Percentiles rank a stretch among this genome's conserved stretches.
phyloP scores from a whole-genome alignment of 2,113 vertebrate species.

The Neodontobutis hainanensis region DNA sequence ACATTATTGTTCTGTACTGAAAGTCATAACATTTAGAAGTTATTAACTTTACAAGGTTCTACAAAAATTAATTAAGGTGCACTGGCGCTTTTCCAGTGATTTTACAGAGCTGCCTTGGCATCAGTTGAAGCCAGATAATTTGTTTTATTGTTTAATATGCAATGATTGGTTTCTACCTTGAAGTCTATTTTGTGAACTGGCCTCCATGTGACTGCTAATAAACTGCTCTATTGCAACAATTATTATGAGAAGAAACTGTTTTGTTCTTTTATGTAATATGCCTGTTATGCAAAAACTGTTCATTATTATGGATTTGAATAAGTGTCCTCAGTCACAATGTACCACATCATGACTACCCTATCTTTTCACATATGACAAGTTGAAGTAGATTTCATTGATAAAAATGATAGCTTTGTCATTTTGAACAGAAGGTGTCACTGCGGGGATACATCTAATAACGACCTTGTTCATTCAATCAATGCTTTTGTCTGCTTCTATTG shows the following conservation, averaged over 20 bases:
- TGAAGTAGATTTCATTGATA: slow-evolving; percentile 21
- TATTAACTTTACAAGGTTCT: background rate
- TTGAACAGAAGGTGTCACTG: slow-evolving; percentile 28
- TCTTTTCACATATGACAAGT: slow-evolving; percentile 16
- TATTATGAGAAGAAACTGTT: too few species aligned
- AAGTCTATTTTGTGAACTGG: background rate
- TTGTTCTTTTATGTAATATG: background rate
- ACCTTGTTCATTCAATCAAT: slow-evolving; percentile 6
- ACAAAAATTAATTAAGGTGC: background rate
- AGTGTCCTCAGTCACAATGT: slow-evolving; percentile 11
- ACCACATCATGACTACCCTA: slow-evolving; percentile 13
- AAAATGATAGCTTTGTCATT: slow-evolving; percentile 29
- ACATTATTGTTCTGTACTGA: too few species aligned
- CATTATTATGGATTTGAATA: background rate
- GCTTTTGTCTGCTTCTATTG: slow-evolving; percentile 10
- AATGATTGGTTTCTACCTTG: too few species aligned
- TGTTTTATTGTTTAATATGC: too few species aligned
- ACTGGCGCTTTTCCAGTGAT: background rate
- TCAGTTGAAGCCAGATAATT: background rate
- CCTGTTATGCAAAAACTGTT: background rate
- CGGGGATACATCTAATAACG: slow-evolving; percentile 12
- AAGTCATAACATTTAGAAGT: background rate
- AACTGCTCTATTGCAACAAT: background rate
- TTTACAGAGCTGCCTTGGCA: background rate
- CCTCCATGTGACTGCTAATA: background rate